Base-by-base conservation (phyloP, 2,797 vertebrate species). In the Graptemys geographica region DNA sequence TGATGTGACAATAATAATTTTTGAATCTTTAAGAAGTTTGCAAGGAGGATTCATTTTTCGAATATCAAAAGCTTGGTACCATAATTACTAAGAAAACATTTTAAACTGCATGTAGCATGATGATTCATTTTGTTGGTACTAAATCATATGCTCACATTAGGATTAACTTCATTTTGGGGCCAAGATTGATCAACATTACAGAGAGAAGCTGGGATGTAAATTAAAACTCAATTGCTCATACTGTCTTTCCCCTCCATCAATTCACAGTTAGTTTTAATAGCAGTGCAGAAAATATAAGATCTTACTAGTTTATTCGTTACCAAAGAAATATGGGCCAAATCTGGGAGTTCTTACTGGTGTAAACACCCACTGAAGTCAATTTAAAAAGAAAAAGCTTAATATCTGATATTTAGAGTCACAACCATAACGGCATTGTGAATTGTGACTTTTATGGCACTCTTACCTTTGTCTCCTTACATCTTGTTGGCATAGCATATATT, bases 121-220 rank as follows among this genome's bases (percentile, higher is more conserved):
- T 90, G 3, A 4, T 88, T 94, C 33, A 65, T 81, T 13, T 18
- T 83, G 15, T 47, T 84, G 25, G 25, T 90, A 59, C 83, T 89
- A 91, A 91, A 92, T 89, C 83, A 79, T 21, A 5, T 86, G 6
- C 41, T 95, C n/a, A 87, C 7, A 33, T 11, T 84, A 88, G 31
- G 28, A 88, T 90, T 44, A 90, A 84, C 10, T 88, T 94, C 23
- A 11, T 90, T 87, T 95, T 81, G 15, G 44, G 78, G 49, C 28
- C 16, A 78, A 4, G 2, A 16, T 74, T 81, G 55, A 83, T 41
- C 92, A 87, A 90, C n/a, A 93, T 19, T 3, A 69, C 5, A 27
- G 7, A 84, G 72, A 3, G 79, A 86, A 88, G 5, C 49, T 41
- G 37, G 28, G 81, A 90, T 81, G 11, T 51, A 55, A 95, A 89